Conservation (phyloP, 2,888 invertebrate genomes). For the Boloria euphrosyne region DNA sequence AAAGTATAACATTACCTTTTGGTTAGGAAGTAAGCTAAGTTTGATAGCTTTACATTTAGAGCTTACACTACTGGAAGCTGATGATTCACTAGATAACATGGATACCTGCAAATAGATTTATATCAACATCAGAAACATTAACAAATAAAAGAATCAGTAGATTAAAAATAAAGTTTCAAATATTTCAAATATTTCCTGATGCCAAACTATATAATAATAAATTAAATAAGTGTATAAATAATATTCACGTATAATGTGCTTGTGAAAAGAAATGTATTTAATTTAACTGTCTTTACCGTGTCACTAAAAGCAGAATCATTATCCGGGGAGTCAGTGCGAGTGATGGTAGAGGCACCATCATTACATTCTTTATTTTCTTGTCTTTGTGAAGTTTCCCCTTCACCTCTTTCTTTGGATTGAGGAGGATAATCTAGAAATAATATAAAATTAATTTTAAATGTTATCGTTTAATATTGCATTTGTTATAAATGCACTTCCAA, state of each 20-base stretch:
- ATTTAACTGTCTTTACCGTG: slow-evolving; percentile 84
- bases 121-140: background rate
- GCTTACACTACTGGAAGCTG: slow-evolving; percentile 93
- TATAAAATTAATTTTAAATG: background rate
- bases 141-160: background rate
- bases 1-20: slow-evolving; percentile 57
- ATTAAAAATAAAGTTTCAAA: no score
- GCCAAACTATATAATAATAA: background rate
- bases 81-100: slow-evolving; percentile 95
- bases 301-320: slow-evolving; percentile 99
- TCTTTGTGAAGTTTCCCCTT: slow-evolving; percentile 53
- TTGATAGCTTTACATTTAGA: slow-evolving; percentile 77
- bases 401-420: slow-evolving; percentile 55
- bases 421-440: slow-evolving; percentile 52
- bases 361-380: slow-evolving; percentile 62
- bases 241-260: no score
- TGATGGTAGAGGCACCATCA: slow-evolving; percentile 65
- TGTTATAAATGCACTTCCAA: no score
- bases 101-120: slow-evolving; percentile 82
- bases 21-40: slow-evolving; percentile 64
- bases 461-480: background rate
- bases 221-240: background rate
- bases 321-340: slow-evolving; percentile 95
- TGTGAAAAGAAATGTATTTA: background rate
- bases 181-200: background rate